phyloP scores from a whole-genome alignment of 2,113 vertebrate genomes.

The Phodopus roborovskii region DNA sequence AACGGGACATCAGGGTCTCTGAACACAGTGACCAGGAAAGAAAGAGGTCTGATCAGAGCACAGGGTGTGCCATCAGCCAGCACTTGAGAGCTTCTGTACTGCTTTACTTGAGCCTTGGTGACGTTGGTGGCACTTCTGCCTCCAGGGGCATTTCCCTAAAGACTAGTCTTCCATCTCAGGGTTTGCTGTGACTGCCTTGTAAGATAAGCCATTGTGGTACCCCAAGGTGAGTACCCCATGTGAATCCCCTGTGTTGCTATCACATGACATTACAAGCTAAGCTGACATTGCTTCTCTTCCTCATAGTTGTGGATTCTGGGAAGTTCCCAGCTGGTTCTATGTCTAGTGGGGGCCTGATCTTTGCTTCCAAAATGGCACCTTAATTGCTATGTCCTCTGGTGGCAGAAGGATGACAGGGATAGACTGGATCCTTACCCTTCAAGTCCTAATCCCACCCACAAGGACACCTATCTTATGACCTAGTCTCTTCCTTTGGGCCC shows the following conservation, averaged over 20 bases:
- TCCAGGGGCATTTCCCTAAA: not conserved
- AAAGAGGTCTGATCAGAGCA: too few relatives aligned
- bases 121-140: fast-evolving
- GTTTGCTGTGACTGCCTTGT: not conserved
- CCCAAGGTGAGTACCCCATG: fast-evolving
- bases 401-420: not conserved
- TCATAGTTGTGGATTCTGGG: not conserved
- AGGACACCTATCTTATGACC: not conserved
- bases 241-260: not conserved
- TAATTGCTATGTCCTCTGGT: not conserved
- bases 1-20: not conserved
- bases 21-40: not conserved
- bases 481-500: not conserved
- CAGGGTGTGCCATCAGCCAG: not conserved
- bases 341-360: not conserved
- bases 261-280: not conserved
- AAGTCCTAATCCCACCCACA: not conserved
- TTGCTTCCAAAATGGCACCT: not conserved
- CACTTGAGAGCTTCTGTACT: too few relatives aligned
- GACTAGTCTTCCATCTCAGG: not conserved
- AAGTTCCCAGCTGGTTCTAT: not conserved
- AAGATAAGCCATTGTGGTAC: not conserved
- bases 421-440: not conserved
- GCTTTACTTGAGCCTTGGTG: not conserved
- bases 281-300: not conserved